Percentiles rank a stretch among this genome's conserved stretches.
Conservation (phyloP, 2,113 vertebrate genomes). For the Mesoclemmys tuberculata region DNA sequence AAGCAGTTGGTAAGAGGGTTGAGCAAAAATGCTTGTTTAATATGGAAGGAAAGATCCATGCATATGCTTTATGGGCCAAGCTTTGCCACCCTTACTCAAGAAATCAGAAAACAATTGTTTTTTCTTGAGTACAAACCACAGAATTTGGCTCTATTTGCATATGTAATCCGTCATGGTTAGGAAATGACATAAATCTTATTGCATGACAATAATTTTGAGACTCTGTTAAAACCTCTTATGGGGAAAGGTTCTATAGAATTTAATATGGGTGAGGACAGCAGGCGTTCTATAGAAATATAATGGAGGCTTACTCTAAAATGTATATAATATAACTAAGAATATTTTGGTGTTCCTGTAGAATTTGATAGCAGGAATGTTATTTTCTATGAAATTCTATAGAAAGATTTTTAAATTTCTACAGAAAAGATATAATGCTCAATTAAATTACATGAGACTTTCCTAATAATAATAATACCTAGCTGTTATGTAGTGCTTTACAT, state of each 20-base stretch:
- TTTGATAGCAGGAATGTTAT: constrained; percentile 29
- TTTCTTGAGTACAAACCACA: neutral
- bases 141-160: neutral
- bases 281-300: constrained; percentile 20
- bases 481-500: too few relatives aligned
- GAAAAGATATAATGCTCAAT: constrained; percentile 64
- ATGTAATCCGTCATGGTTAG: neutral
- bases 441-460: neutral
- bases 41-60: neutral
- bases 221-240: neutral
- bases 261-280: constrained; percentile 13
- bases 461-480: too few relatives aligned
- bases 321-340: neutral
- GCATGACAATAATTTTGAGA: neutral
- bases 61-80: neutral
- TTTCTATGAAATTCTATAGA: constrained; percentile 66
- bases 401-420: constrained; percentile 65
- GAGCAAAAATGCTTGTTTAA: neutral
- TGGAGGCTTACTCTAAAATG: constrained; percentile 29
- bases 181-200: neutral
- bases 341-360: neutral
- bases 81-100: neutral
- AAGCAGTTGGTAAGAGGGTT: neutral
- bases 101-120: neutral
- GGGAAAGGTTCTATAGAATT: constrained; percentile 20